phyloP scores from a whole-genome alignment of 2,797 vertebrate genomes.

The Pitangus sulphuratus region DNA sequence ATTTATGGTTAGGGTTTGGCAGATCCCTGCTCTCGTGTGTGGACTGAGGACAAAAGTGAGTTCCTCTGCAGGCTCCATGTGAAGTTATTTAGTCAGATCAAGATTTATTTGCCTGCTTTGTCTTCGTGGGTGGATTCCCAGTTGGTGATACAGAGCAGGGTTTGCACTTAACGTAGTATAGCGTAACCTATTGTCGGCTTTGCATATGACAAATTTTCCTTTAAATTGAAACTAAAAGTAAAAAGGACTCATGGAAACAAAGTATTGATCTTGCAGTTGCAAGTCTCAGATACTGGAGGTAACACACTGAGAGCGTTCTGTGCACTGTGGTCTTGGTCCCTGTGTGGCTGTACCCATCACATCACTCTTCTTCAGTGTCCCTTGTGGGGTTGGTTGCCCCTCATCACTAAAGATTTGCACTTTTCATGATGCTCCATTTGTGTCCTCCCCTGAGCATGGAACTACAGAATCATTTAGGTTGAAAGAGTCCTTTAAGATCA shows the following conservation, averaged over 20 bases:
- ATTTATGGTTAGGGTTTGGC: slow-evolving; percentile 64
- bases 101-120: slow-evolving; percentile 22
- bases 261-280: not conserved
- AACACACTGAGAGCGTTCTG: not conserved
- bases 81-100: slow-evolving; percentile 20
- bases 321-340: not conserved
- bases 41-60: slow-evolving; percentile 52
- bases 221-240: not conserved
- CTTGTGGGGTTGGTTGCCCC: not conserved
- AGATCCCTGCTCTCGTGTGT: slow-evolving; percentile 41
- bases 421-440: not conserved
- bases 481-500: not conserved
- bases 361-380: accelerated
- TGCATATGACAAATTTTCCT: not conserved
- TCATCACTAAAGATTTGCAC: not conserved
- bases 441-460: not conserved
- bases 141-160: not conserved
- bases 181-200: not conserved
- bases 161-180: not conserved
- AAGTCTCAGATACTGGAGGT: not conserved
- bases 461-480: not conserved
- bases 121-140: slow-evolving; percentile 18
- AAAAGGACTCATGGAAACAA: not conserved
- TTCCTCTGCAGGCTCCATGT: slow-evolving; percentile 35
- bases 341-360: not conserved